Percentiles rank a stretch among this genome's conserved stretches.
Evolutionary conservation across 2,113 vertebrate species (phyloP).

Genomic region (Coracopsis vasa): DNA sequence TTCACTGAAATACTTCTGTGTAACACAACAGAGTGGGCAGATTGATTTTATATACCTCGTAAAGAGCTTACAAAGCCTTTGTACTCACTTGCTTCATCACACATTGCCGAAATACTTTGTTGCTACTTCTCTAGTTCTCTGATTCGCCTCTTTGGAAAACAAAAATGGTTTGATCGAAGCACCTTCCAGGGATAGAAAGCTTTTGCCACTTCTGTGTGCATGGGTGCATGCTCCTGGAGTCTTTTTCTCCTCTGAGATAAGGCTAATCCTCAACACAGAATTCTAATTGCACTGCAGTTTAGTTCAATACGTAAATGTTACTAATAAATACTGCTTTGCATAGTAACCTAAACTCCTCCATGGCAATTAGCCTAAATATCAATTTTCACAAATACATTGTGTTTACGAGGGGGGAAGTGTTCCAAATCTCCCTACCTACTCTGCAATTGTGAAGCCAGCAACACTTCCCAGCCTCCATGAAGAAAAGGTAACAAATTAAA

Average conservation of each 20-base stretch:
- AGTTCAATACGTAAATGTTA: not conserved
- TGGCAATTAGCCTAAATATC: not conserved
- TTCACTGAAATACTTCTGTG: not conserved
- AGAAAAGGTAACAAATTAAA: not conserved
- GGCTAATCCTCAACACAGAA: not conserved
- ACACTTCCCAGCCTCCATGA: not conserved
- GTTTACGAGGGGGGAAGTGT: not conserved
- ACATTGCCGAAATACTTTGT: not conserved
- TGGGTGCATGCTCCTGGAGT: fast-evolving
- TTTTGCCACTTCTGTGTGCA: not conserved
- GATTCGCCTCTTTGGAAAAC: not conserved
- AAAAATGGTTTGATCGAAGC: not conserved
- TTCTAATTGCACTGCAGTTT: not conserved
- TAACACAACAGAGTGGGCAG: not conserved
- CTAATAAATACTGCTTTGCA: not conserved
- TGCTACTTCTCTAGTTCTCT: not conserved
- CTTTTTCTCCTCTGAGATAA: not conserved
- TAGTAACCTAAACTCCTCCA: not conserved
- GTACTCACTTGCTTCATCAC: not conserved
- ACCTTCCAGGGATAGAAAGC: not conserved
- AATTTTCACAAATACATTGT: not conserved
- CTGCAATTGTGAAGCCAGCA: not conserved
- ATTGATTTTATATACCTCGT: not conserved
- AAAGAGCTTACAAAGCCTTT: constrained; percentile 2
- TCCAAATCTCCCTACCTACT: not conserved